Conservation (phyloP, 2,888 invertebrate genomes). For the Acholoe squamosa region DNA sequence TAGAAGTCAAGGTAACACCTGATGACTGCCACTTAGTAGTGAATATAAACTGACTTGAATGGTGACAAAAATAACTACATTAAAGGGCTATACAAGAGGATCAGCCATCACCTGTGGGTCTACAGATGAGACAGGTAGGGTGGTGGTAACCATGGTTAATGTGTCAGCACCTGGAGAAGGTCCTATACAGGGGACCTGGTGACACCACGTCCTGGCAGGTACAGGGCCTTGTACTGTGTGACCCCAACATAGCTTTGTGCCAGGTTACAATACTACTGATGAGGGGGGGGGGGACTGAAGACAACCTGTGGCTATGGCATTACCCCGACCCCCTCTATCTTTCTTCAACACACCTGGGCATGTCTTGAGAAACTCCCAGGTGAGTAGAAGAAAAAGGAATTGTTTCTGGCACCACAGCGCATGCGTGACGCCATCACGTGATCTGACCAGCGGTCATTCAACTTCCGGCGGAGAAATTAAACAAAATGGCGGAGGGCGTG, state of each 20-base stretch:
- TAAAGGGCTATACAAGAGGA: too few relatives aligned
- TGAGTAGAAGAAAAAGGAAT: not conserved
- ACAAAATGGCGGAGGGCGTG: constrained; percentile 23
- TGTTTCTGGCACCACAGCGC: constrained; percentile 3
- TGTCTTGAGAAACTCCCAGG: not conserved
- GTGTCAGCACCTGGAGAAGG: too few relatives aligned
- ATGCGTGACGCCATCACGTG: constrained; percentile 36
- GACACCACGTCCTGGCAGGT: not conserved
- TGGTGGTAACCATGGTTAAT: too few relatives aligned
- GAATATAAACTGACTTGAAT: too few relatives aligned
- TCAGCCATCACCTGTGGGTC: too few relatives aligned
- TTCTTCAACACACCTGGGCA: not conserved
- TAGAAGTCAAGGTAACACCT: too few relatives aligned
- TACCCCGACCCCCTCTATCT: too few relatives aligned
- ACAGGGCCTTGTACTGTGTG: not conserved
- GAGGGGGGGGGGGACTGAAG: not conserved
- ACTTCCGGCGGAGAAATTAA: not conserved
- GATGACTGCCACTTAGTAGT: too few relatives aligned
- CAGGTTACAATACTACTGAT: not conserved
- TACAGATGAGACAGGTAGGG: not conserved
- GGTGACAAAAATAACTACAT: too few relatives aligned
- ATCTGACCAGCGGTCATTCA: constrained; percentile 25
- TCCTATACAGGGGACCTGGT: too few relatives aligned
- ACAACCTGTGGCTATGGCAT: not conserved
- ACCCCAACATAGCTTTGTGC: not conserved